A percentile compares a stretch with the other conserved stretches of the same genome.
Evolutionary conservation across 2,797 vertebrate genomes (phyloP).

Genomic region (Nannoperca australis): DNA sequence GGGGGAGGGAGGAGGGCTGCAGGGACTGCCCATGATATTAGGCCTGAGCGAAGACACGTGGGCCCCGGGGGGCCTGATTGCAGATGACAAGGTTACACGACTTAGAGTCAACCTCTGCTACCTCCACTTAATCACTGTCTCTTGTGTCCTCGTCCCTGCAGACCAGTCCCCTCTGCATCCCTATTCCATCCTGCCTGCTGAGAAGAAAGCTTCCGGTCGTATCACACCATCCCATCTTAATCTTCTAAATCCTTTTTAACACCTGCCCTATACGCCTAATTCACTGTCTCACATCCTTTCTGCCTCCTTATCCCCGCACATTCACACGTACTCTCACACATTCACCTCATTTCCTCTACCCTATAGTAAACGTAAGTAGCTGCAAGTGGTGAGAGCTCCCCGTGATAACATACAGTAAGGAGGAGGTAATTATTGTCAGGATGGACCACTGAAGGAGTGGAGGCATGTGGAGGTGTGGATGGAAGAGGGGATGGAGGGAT

Average conservation of each 20-base stretch:
- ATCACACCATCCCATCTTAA: constrained; percentile 28
- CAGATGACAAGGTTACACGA: constrained; percentile 88
- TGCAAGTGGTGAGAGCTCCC: constrained; percentile 48
- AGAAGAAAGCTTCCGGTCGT: constrained; percentile 57
- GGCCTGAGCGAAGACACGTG: constrained; percentile 77
- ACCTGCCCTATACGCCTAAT: constrained; percentile 50
- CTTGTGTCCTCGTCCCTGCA: constrained; percentile 66
- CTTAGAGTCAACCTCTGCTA: constrained; percentile 85
- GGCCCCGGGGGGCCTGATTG: constrained; percentile 77
- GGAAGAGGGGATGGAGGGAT: constrained; percentile 50
- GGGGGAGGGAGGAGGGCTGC: constrained; percentile 12
- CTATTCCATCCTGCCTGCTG: constrained; percentile 34
- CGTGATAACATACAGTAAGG: constrained; percentile 35
- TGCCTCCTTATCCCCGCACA: constrained; percentile 17
- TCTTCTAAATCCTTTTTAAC: constrained; percentile 59
- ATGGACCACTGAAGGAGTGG: constrained; percentile 49
- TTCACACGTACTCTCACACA: constrained; percentile 50
- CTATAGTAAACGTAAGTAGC: constrained; percentile 46
- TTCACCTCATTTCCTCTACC: constrained; percentile 33
- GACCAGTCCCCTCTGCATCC: constrained; percentile 50
- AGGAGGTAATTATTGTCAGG: constrained; percentile 62
- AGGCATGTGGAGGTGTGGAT: constrained; percentile 48
- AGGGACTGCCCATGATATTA: constrained; percentile 68
- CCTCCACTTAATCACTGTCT: constrained; percentile 86
- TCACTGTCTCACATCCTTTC: constrained; percentile 53